phyloP scores from a whole-genome alignment of 2,797 vertebrate genomes.

The Sardinella longiceps region DNA sequence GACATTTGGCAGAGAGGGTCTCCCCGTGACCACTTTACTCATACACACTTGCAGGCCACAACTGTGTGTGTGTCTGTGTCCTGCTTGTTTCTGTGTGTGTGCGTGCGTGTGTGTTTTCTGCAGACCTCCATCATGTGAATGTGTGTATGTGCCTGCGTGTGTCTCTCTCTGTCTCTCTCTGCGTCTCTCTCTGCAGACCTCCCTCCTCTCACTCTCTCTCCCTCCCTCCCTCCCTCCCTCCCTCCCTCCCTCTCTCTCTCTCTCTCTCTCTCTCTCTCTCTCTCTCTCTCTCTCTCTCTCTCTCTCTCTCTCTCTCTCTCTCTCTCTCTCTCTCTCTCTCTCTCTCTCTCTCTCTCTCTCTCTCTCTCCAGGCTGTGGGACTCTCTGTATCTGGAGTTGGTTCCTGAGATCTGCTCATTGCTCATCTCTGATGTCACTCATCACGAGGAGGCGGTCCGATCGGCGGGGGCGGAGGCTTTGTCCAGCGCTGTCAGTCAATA shows the following conservation, averaged over 20 bases:
- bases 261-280: neutral
- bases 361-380: conserved; percentile 83
- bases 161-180: neutral
- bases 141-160: no score
- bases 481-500: conserved; percentile 89
- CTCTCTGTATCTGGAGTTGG: conserved; percentile 85
- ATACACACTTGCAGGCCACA: no score
- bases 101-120: no score
- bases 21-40: no score
- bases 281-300: neutral
- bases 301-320: neutral
- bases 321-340: neutral
- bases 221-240: neutral
- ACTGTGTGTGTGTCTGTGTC: no score
- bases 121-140: no score
- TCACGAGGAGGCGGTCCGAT: conserved; percentile 88
- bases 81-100: no score
- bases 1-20: no score
- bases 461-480: conserved; percentile 89
- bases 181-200: neutral
- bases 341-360: neutral
- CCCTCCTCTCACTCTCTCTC: neutral
- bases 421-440: conserved; percentile 93
- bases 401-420: conserved; percentile 88
- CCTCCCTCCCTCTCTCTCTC: conserved; percentile 25